phyloP scores from a whole-genome alignment of 2,113 vertebrate species.

The Sphyrna mokarran region DNA sequence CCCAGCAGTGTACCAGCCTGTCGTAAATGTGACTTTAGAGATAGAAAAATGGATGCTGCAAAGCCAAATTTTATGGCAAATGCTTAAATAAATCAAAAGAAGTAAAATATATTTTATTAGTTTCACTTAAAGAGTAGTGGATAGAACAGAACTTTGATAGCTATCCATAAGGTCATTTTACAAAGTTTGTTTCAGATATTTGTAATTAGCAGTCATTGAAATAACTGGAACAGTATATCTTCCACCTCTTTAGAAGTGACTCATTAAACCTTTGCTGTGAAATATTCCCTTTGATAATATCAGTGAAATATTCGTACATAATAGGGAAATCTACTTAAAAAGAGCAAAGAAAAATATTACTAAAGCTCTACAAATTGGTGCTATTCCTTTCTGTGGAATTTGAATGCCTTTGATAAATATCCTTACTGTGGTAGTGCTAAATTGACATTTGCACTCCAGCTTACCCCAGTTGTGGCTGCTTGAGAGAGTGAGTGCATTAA shows the following conservation, averaged over 20 bases:
- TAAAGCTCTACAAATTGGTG: background rate
- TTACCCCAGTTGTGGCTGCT: background rate
- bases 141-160: background rate
- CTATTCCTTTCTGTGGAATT: background rate
- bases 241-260: background rate
- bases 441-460: background rate
- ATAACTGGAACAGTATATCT: background rate
- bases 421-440: background rate
- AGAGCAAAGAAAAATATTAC: background rate
- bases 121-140: background rate
- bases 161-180: background rate
- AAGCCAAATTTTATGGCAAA: background rate
- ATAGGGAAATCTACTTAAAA: background rate
- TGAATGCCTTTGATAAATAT: background rate
- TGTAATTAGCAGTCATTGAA: background rate
- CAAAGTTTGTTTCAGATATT: background rate
- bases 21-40: background rate
- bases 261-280: background rate
- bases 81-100: background rate
- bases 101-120: background rate
- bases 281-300: background rate
- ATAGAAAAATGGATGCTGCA: background rate
- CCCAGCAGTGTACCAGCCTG: background rate
- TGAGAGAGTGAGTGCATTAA: background rate
- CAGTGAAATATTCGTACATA: background rate